These are phyloP conservation scores for Myotis planiceps DNA, from an alignment of 2,797 vertebrate species.

Conservation along the genomic window DNA sequence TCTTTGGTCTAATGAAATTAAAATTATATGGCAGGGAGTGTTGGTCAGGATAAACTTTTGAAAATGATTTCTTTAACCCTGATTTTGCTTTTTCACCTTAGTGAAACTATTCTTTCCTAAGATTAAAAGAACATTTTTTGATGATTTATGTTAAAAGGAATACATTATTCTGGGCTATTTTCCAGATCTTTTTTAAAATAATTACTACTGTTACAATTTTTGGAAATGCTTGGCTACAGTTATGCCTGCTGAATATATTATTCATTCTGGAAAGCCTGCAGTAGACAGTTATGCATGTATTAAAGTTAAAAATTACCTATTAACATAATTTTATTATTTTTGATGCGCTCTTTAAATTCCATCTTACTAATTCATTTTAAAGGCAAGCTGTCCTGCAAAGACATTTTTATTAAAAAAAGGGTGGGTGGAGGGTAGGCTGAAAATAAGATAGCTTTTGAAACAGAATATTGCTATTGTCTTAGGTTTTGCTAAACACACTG, in stretches of 20 bases:
- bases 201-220: not conserved
- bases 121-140: constrained; percentile 15
- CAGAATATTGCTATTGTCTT: not conserved
- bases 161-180: constrained; percentile 49
- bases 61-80: not conserved
- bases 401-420: not conserved
- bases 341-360: not conserved
- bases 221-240: not conserved
- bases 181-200: not conserved
- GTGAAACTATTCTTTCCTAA: not conserved
- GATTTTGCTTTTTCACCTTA: constrained; percentile 37
- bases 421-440: not conserved
- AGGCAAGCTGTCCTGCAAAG: not conserved
- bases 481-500: not conserved
- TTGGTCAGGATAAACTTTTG: not conserved
- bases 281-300: not conserved
- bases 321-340: constrained; percentile 45
- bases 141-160: not conserved
- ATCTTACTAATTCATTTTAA: constrained; percentile 14
- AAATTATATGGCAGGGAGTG: not conserved
- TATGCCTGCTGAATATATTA: not conserved
- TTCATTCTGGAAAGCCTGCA: not conserved
- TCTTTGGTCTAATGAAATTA: not conserved
- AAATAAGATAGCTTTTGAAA: not conserved
- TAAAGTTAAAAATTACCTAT: constrained; percentile 47